phyloP scores from a whole-genome alignment of 1,140 invertebrate species.

The Yoshiicerus persimilis region DNA sequence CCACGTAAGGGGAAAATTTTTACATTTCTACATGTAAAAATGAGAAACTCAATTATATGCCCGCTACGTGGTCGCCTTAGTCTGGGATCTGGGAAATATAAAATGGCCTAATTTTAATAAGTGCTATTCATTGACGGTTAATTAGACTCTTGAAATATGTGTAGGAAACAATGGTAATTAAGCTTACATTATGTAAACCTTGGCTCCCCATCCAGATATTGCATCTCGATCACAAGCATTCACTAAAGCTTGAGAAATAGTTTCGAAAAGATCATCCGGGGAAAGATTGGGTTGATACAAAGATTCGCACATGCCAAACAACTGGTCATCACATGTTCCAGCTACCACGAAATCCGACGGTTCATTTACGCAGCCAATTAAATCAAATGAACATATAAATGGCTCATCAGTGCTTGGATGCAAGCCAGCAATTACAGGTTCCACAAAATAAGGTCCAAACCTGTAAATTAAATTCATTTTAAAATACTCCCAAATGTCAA shows the following conservation, averaged over 20 bases:
- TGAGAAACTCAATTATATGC: no score
- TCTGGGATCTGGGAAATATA: no score
- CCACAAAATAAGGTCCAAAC: conserved; percentile 97
- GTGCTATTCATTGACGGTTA: no score
- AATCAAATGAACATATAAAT: conserved; percentile 88
- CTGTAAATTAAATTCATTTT: conserved; percentile 51
- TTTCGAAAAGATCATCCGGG: conserved; percentile 94
- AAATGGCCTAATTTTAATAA: conserved; percentile 6
- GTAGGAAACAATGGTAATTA: neutral
- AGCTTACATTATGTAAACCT: conserved; percentile 90
- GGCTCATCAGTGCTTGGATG: conserved; percentile 85
- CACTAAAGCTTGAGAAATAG: conserved; percentile 90
- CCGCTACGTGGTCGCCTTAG: no score
- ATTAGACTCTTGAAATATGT: neutral
- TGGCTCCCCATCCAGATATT: conserved; percentile 95
- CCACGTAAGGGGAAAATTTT: no score
- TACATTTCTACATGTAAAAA: conserved; percentile 6
- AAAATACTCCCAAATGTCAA: neutral
- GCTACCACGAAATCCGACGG: conserved; percentile 94
- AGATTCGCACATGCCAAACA: conserved; percentile 98
- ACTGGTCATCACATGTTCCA: conserved; percentile 88
- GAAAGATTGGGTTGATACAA: conserved; percentile 86
- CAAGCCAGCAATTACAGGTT: conserved; percentile 92
- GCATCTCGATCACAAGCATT: conserved; percentile 97
- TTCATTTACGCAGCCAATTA: conserved; percentile 86